These are phyloP conservation scores for Synodontis membranacea DNA, from an alignment of 2,113 vertebrate genomes.

Conservation along the genomic window DNA sequence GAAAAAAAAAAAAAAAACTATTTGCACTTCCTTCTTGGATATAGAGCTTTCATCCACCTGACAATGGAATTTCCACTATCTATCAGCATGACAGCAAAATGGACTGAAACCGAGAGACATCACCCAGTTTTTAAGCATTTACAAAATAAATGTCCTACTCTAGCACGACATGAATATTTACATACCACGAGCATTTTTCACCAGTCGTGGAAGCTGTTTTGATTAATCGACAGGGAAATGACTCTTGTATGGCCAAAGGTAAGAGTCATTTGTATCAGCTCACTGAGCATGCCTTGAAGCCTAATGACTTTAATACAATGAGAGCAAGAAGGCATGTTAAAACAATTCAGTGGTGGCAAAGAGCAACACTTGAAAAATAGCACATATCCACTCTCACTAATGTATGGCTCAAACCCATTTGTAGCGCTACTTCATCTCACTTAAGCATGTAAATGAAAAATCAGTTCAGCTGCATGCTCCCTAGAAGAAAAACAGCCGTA, in stretches of 20 bases:
- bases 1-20: constrained; percentile 37
- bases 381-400: constrained; percentile 50
- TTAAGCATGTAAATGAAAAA: constrained; percentile 70
- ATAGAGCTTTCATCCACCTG: constrained; percentile 22
- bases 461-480: constrained; percentile 62
- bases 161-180: constrained; percentile 19
- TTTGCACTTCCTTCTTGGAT: constrained; percentile 30
- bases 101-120: background rate
- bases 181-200: constrained; percentile 17
- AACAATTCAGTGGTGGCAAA: constrained; percentile 44
- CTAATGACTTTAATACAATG: constrained; percentile 46
- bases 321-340: constrained; percentile 36
- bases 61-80: constrained; percentile 18
- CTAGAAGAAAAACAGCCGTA: constrained; percentile 72
- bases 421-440: constrained; percentile 64
- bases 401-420: constrained; percentile 51
- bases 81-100: constrained; percentile 24
- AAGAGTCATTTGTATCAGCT: constrained; percentile 41
- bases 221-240: constrained; percentile 39
- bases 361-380: constrained; percentile 54
- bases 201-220: constrained; percentile 29
- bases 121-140: constrained; percentile 10
- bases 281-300: constrained; percentile 38
- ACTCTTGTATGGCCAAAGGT: constrained; percentile 23
- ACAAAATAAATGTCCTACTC: constrained; percentile 9